Evolutionary conservation across 2,888 invertebrate genomes (phyloP).

Genomic region (Pachydiplax longipennis): DNA sequence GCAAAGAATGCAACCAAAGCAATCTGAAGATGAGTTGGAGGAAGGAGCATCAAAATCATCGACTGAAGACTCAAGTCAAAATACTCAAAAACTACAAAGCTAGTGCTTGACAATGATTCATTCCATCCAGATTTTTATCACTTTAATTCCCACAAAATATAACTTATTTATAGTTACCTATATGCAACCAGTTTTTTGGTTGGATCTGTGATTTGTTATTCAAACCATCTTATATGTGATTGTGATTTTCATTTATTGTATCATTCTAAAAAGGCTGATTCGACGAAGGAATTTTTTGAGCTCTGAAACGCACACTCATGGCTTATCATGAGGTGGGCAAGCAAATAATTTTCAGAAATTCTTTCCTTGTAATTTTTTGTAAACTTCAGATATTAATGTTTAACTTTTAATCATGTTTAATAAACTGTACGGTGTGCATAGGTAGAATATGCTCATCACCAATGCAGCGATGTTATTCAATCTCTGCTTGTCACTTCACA

Average conservation of each 20-base stretch:
- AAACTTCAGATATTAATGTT: background rate
- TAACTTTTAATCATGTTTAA: background rate
- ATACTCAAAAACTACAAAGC: background rate
- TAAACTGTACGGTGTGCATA: background rate
- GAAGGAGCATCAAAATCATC: background rate
- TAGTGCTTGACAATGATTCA: background rate
- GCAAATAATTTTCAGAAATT: background rate
- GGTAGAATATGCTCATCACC: background rate
- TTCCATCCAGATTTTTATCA: conserved; percentile 14
- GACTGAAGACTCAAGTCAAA: background rate
- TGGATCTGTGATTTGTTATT: conserved; percentile 29
- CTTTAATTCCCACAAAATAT: background rate
- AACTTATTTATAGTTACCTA: conserved; percentile 11
- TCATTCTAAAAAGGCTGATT: background rate
- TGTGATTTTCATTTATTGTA: conserved; percentile 16
- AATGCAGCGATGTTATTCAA: background rate
- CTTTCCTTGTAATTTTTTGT: background rate
- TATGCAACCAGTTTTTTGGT: background rate
- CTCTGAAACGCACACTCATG: conserved; percentile 18
- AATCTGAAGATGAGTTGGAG: conserved; percentile 13
- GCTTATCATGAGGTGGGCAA: background rate
- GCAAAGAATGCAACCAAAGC: conserved; percentile 20
- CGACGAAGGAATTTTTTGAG: background rate
- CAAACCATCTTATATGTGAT: background rate
- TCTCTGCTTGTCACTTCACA: background rate